Percentiles rank a stretch among this genome's conserved stretches.
phyloP scores from a whole-genome alignment of 2,888 invertebrate genomes.

The Apamea sordens region DNA sequence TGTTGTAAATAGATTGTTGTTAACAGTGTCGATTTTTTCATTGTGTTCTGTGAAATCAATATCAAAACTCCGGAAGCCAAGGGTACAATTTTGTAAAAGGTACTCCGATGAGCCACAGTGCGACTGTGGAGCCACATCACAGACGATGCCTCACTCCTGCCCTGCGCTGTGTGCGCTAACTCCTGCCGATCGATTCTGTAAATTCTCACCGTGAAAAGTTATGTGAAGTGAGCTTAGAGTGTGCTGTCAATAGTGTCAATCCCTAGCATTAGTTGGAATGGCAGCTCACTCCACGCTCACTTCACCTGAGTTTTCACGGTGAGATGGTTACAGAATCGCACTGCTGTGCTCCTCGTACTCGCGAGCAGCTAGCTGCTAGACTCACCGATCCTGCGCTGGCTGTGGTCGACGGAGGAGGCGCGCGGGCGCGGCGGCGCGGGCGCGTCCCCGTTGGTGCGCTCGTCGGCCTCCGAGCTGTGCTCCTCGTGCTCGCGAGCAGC shows the following conservation, averaged over 20 bases:
- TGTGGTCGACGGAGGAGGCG: slow-evolving; percentile 92
- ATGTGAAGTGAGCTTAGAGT: no score
- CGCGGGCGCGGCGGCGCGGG: slow-evolving; percentile 91
- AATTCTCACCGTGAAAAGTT: no score
- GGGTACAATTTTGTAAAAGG: not conserved
- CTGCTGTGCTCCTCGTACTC: slow-evolving; percentile 92
- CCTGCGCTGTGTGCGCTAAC: not conserved
- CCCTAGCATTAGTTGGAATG: no score
- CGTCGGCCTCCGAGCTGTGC: no score
- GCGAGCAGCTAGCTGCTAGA: no score
- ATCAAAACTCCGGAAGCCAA: not conserved
- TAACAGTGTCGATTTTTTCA: not conserved
- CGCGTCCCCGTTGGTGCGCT: slow-evolving; percentile 68
- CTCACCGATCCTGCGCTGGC: slow-evolving; percentile 83
- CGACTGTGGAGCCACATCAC: not conserved
- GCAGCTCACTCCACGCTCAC: no score
- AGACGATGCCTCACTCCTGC: not conserved
- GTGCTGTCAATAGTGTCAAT: no score
- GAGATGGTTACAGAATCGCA: no score
- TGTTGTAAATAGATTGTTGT: not conserved
- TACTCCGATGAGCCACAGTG: not conserved
- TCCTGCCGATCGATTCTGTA: no score
- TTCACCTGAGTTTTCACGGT: no score
- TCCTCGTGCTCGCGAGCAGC: no score
- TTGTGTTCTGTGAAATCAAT: not conserved